Base-by-base conservation (phyloP, 2,888 invertebrate species). In the Lasioglossum figueresi region DNA sequence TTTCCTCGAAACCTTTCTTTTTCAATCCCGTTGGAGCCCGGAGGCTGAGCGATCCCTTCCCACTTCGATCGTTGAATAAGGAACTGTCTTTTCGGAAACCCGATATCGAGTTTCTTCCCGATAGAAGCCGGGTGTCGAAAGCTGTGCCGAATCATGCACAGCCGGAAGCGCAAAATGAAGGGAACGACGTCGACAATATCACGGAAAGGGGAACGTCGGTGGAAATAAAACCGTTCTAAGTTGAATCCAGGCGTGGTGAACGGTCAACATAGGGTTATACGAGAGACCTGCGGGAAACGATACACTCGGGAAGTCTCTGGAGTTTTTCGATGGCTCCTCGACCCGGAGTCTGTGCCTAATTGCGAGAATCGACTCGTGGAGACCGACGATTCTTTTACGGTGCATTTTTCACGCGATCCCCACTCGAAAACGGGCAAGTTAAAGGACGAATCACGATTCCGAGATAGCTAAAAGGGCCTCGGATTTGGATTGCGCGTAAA, bases 91-190 rank as follows among this genome's bases (percentile, higher is more conserved):
- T 68, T 10, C 66, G 66, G 23, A 31, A 63, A 63, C 6, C 56
- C 70, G 83, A 84, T 72, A 79, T 79, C 76, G 59, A 59, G 76
- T 76, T 72, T 83, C 66, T 68, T 76, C 71, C 48, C 68, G 75
- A 34, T 59, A 40, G 52, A 40, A 63, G 75, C 40, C 66, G 37
- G 83, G 56, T 31, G 78, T 31, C 73, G 75, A 40, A 31, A 43
- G 6, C 77, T 31, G 70, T 84, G 84, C 78, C 84, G 81, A 84
- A 86, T 84, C 81, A 84, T 84, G 84, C 77, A 81, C 63, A 56
- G 79, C n/a, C 77, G 40, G 59, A 66, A 66, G 72, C n/a, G 77
- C 73, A 63, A 75, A 77, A 74, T 70, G 68, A 79, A 77, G 27
- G 63, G 37, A 52, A 75, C 43, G 82, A 80, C 48, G 40, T 66